A percentile compares a stretch with the other conserved stretches of the same genome.
These are phyloP conservation scores for Sinelater perroti DNA, from an alignment of 2,888 invertebrate genomes.

Conservation along the genomic window DNA sequence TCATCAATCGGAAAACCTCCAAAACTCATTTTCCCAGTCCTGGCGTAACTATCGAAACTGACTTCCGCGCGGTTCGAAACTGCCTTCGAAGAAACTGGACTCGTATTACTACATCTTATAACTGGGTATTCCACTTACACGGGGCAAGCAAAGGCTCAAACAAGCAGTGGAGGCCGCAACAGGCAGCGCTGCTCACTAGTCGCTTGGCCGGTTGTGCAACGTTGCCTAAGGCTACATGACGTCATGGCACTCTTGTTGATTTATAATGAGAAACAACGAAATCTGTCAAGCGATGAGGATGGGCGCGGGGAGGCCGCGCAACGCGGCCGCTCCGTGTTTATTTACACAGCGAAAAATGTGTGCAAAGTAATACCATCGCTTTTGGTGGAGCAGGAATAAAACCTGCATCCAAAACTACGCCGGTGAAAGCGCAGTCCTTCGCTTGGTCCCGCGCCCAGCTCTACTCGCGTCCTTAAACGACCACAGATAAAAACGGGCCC, in stretches of 20 bases:
- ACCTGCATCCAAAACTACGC: background rate
- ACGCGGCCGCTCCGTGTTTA: constrained; percentile 1
- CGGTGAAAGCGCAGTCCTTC: background rate
- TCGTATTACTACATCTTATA: constrained; percentile 58
- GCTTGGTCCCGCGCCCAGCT: constrained; percentile 33
- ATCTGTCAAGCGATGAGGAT: constrained; percentile 48
- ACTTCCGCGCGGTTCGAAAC: constrained; percentile 26
- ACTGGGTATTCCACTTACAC: constrained; percentile 56
- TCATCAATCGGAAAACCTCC: too few species aligned
- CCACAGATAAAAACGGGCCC: constrained; percentile 41
- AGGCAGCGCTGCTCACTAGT: constrained; percentile 34
- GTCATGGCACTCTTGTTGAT: constrained; percentile 59
- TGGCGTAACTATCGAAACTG: constrained; percentile 38
- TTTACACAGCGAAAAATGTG: too few species aligned
- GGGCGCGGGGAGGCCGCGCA: constrained; percentile 13
- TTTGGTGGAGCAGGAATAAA: background rate
- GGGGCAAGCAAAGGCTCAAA: constrained; percentile 44
- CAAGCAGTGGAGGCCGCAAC: constrained; percentile 32
- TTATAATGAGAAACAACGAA: constrained; percentile 61
- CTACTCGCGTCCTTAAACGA: constrained; percentile 41
- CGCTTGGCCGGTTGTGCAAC: constrained; percentile 49
- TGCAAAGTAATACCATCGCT: too few species aligned
- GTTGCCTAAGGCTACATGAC: constrained; percentile 55
- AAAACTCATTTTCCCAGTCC: too few species aligned
- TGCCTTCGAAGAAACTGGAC: constrained; percentile 55